Base-by-base conservation (phyloP, 2,797 vertebrate species). In the Rhinatrema bivittatum region DNA sequence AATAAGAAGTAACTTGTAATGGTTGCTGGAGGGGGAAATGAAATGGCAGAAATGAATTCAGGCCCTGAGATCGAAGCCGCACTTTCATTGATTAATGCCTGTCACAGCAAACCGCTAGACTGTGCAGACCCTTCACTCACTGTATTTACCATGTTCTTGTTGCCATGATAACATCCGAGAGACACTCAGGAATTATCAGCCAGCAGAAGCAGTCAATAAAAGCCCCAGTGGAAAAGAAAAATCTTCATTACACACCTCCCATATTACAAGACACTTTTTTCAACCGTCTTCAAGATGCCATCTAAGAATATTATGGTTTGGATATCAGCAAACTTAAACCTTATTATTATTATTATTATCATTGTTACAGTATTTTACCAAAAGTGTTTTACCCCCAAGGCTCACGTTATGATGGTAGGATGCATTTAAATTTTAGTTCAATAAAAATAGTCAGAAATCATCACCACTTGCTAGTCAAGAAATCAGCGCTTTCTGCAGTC, bases 31-130 rank as follows among this genome's bases (percentile, higher is more conserved):
- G 42, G 56, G n/a, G 43, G 46, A 71, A 77, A 76, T 73, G 52
- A 75, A 79, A 75, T 44, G 64, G 16, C 39, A 62, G 50, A 68
- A 63, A 72, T 54, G 29, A 77, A 76, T 75, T 63, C 54, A 54
- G 53, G 56, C 62, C 46, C 41, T 36, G 30, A n/a, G 1, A 65
- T 69, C 32, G 30, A 69, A 73, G 46, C 39, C 41, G 10, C 40
- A 53, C 41, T 48, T 62, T 46, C 58, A 71, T 46, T 54, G 65
- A 73, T 67, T 67, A 68, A 66, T 3, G 6, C 51, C 50, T 46
- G 35, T 60, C 58, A 51, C 50, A 65, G 53, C 50, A 59, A 76
- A 68, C 6, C 18, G 18, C 50, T 32, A 29, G 50, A 31, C 42
- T 42, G 22, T 42, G 22, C 13, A 38, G 16, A 25, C 23, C 40